Evolutionary conservation across 2,797 vertebrate species (phyloP).

Genomic region (Trachops cirrhosus): DNA sequence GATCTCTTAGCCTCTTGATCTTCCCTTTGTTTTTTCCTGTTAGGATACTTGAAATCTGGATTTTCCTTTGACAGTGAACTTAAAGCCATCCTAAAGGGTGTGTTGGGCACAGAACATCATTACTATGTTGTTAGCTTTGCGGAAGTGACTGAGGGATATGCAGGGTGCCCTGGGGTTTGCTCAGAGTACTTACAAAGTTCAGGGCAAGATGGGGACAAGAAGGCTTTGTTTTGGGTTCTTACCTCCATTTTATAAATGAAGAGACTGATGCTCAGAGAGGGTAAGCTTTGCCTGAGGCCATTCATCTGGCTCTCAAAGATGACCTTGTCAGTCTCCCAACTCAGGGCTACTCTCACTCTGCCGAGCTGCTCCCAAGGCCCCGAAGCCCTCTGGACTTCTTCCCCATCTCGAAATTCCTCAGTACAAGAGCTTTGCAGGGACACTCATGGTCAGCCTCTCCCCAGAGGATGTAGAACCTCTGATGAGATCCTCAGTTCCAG

Average conservation of each 20-base stretch:
- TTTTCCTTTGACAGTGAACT: not conserved
- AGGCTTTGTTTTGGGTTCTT: not conserved
- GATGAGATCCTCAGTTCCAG: not conserved
- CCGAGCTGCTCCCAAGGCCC: not conserved
- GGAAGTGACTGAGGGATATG: not conserved
- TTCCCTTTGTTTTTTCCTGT: not conserved
- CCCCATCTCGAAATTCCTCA: not conserved
- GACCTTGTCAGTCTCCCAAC: not conserved
- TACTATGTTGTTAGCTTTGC: too few relatives aligned
- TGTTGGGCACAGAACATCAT: not conserved
- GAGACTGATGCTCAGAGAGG: not conserved
- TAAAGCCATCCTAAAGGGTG: not conserved
- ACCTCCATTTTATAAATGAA: not conserved
- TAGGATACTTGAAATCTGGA: not conserved
- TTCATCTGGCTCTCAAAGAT: not conserved
- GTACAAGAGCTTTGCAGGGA: accelerated
- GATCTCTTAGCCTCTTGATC: accelerated
- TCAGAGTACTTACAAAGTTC: not conserved
- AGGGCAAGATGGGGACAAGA: not conserved
- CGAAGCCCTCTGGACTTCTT: too few relatives aligned
- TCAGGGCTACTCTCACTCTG: not conserved
- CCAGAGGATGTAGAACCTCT: not conserved
- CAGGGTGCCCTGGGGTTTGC: too few relatives aligned
- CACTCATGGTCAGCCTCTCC: not conserved
- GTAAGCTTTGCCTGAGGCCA: not conserved